Percentiles rank a stretch among this genome's conserved stretches.
Conservation (phyloP, 1,140 invertebrate genomes). For the Thaumetopoea pityocampa region DNA sequence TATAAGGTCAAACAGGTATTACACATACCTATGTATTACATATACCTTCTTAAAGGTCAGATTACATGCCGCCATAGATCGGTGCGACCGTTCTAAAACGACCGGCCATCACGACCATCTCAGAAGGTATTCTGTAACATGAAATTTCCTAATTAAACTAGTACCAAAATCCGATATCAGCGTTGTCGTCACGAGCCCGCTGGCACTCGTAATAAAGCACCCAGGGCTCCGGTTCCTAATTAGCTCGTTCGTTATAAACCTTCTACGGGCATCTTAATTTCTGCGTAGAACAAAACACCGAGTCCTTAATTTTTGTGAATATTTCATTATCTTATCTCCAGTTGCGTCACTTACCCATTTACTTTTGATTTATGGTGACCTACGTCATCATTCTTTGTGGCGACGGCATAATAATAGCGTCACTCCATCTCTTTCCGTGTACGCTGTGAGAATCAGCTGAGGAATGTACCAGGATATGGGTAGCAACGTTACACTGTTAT, state of each 20-base stretch:
- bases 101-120: not conserved
- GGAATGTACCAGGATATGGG: too few species aligned
- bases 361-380: too few species aligned
- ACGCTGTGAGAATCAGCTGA: too few species aligned
- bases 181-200: slow-evolving; percentile 51
- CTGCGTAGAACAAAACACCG: slow-evolving; percentile 52
- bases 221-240: slow-evolving; percentile 64
- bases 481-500: too few species aligned
- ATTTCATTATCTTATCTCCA: slow-evolving; percentile 43
- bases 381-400: too few species aligned
- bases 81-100: not conserved
- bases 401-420: too few species aligned
- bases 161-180: slow-evolving; percentile 67
- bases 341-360: slow-evolving; percentile 16
- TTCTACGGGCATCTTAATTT: slow-evolving; percentile 65
- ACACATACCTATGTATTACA: too few species aligned
- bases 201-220: slow-evolving; percentile 67
- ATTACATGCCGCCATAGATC: too few species aligned
- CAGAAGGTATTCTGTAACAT: too few species aligned
- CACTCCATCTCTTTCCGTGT: too few species aligned
- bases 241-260: slow-evolving; percentile 67
- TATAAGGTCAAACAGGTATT: too few species aligned
- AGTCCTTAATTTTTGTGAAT: slow-evolving; percentile 49
- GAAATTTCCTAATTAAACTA: slow-evolving; percentile 64
- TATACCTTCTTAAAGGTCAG: too few species aligned